phyloP scores from a whole-genome alignment of 2,888 invertebrate species.

The Lasioglossum morio region DNA sequence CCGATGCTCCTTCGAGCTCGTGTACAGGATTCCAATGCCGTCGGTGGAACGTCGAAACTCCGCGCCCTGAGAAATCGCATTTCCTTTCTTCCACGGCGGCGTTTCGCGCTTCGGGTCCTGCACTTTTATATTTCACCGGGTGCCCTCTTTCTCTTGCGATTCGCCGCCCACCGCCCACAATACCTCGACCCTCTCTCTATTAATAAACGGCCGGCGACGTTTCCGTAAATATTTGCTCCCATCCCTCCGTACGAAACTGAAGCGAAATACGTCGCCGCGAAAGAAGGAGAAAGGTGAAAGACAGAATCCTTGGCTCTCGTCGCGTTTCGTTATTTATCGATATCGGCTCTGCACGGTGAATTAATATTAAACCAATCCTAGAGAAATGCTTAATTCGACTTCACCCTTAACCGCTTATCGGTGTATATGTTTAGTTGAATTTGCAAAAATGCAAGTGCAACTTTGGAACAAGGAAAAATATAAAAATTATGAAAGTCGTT shows the following conservation, averaged over 20 bases:
- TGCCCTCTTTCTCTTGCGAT: no score
- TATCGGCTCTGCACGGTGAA: conserved; percentile 19
- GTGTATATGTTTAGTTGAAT: not conserved
- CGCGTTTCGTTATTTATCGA: conserved; percentile 53
- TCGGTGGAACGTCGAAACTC: conserved; percentile 28
- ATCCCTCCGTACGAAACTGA: conserved; percentile 12
- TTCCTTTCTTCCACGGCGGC: conserved; percentile 32
- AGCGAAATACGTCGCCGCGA: conserved; percentile 30
- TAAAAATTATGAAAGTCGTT: no score
- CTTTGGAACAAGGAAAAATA: no score
- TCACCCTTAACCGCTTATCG: not conserved
- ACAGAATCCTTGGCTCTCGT: conserved; percentile 1
- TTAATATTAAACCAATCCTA: conserved; percentile 34
- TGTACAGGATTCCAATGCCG: conserved; percentile 60
- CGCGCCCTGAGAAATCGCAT: conserved; percentile 47
- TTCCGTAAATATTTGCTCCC: conserved; percentile 49
- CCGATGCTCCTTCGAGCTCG: conserved; percentile 57
- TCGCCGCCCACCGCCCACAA: not conserved
- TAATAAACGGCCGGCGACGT: conserved; percentile 50
- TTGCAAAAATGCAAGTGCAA: no score
- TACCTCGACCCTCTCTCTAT: conserved; percentile 7
- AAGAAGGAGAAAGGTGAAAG: not conserved
- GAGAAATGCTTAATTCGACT: not conserved
- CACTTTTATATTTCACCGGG: conserved; percentile 21
- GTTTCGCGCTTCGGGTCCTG: conserved; percentile 29